These are phyloP conservation scores for Triplophysa bombifrons DNA, from an alignment of 2,797 vertebrate species.

Conservation along the genomic window DNA sequence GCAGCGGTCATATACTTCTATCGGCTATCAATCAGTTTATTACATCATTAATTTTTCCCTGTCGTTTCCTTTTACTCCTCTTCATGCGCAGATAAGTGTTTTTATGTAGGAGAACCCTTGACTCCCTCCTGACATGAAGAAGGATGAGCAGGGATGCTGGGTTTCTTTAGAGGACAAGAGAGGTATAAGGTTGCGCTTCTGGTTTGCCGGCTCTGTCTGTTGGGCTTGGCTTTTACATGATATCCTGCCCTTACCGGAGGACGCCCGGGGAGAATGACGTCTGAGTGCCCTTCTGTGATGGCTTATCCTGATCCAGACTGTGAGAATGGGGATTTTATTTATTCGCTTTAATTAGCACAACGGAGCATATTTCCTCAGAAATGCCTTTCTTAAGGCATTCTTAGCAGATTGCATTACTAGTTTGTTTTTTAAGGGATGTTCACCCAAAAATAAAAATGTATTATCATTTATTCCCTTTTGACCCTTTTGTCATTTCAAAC, in stretches of 20 bases:
- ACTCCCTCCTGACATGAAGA: conserved; percentile 44
- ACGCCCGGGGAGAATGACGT: conserved; percentile 49
- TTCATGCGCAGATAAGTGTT: conserved; percentile 10
- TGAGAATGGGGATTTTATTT: conserved; percentile 35
- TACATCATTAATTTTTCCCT: conserved; percentile 53
- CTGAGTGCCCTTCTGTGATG: conserved; percentile 41
- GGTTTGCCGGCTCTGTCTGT: conserved; percentile 38
- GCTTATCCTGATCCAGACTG: conserved; percentile 26
- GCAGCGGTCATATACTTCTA: conserved; percentile 58
- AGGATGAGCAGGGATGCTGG: conserved; percentile 24
- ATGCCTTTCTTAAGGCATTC: background rate
- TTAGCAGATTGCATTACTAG: background rate
- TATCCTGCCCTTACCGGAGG: conserved; percentile 39
- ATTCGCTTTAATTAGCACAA: conserved; percentile 21
- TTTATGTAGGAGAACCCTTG: conserved; percentile 26
- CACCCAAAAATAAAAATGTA: too few species aligned
- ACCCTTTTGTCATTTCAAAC: too few species aligned
- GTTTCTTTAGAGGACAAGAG: conserved; percentile 37
- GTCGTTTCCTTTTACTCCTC: conserved; percentile 32
- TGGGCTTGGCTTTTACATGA: conserved; percentile 19
- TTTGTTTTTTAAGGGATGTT: background rate
- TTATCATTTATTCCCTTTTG: too few species aligned
- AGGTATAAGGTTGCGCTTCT: conserved; percentile 34
- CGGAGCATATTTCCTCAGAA: conserved; percentile 16
- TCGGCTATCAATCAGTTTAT: conserved; percentile 59